Conservation (phyloP, 2,113 vertebrate genomes). For the Crotalus helleri region DNA sequence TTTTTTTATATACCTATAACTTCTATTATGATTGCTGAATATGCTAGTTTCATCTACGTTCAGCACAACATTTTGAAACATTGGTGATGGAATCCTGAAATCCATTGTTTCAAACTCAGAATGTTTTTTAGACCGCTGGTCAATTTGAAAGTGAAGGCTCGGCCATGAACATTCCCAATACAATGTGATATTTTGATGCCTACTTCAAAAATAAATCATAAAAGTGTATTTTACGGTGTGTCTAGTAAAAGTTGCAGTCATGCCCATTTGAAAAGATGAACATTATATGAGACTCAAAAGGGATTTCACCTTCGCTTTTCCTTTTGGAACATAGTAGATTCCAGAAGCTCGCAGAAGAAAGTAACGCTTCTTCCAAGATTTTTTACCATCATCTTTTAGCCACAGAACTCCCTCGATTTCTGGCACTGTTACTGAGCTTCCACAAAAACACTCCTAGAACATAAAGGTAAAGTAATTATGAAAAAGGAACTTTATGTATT, state of each 20-base stretch:
- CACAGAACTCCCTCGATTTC: conserved; percentile 97
- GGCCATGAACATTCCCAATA: not conserved
- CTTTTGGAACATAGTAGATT: conserved; percentile 97
- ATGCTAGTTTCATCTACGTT: not conserved
- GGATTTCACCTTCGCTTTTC: conserved; percentile 88
- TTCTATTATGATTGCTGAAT: not conserved
- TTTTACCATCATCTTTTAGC: conserved; percentile 97
- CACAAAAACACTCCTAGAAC: conserved; percentile 94
- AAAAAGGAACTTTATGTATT: not conserved
- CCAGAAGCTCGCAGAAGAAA: conserved; percentile 95
- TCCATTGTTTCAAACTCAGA: not conserved
- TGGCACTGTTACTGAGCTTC: conserved; percentile 92
- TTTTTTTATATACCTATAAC: not conserved
- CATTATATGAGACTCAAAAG: not conserved
- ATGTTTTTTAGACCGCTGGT: not conserved
- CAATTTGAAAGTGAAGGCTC: not conserved
- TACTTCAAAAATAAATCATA: not conserved
- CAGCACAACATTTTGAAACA: not conserved
- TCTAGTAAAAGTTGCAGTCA: not conserved
- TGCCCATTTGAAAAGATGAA: not conserved
- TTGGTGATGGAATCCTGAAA: not conserved
- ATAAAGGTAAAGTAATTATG: not conserved
- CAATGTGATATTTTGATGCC: not conserved
- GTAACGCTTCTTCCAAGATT: conserved; percentile 98
- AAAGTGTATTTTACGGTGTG: not conserved